Evolutionary conservation across 2,888 invertebrate species (phyloP).

Genomic region (Anthophora plumipes): DNA sequence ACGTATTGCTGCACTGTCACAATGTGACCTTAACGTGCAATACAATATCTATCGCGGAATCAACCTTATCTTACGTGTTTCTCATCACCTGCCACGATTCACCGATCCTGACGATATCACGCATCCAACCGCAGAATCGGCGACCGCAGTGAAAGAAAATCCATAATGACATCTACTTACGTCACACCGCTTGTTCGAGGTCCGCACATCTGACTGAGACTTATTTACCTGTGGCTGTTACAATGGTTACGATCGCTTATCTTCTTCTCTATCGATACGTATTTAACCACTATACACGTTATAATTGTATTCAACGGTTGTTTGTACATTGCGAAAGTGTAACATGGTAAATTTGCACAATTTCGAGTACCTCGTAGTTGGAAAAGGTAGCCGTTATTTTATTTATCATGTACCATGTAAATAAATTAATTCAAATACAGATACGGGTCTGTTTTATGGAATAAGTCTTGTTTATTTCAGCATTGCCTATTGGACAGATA

Average conservation of each 20-base stretch:
- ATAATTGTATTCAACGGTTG: neutral
- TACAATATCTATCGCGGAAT: neutral
- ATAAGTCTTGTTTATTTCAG: constrained; percentile 40
- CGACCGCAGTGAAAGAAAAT: constrained; percentile 66
- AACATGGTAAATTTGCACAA: neutral
- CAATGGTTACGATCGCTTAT: neutral
- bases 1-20: neutral
- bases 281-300: neutral
- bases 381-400: constrained; percentile 2
- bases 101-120: constrained; percentile 39
- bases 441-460: neutral
- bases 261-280: neutral
- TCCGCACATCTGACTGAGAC: constrained; percentile 5
- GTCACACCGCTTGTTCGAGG: constrained; percentile 46
- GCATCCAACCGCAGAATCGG: constrained; percentile 46
- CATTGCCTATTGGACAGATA: constrained; percentile 67
- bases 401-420: neutral
- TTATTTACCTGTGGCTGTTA: constrained; percentile 10
- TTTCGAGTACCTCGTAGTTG: neutral
- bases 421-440: too few relatives aligned
- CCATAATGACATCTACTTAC: constrained; percentile 52
- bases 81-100: constrained; percentile 13
- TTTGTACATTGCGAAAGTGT: neutral
- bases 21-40: constrained; percentile 10
- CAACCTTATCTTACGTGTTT: constrained; percentile 1